Evolutionary conservation across 2,888 invertebrate genomes (phyloP), one percentile per base, ranked within the genome.

Genomic region (Pterobdella sp.): DNA sequence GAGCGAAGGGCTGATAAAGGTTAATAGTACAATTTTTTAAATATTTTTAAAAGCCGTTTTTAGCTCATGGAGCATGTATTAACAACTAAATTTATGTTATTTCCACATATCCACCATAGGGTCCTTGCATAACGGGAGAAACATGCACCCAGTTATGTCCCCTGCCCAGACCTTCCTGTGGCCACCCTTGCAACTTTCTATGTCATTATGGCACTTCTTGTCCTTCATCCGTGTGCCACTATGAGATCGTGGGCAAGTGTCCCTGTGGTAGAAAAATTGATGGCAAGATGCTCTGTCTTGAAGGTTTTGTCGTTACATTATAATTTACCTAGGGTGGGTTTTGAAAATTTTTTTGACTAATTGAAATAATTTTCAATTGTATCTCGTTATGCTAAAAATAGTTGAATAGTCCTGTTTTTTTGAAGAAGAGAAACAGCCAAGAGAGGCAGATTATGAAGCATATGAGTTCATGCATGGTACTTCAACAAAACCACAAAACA

Each of bases 121-220:
- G 75, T n/a, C 65, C 72, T 3, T 87, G 82, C 77, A 72, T 80
- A 64, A 78, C 76, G 3, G 80, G 79, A n/a, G 81, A 78, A 0
- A 78, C 79, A 60, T 96, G 95, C 82, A 87, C 85, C 1, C 94
- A 94, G 81, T 90, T 90, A 22, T 97, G 96, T 82, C 85, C 86
- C 0, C 87, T 86, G 78, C 86, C 87, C 1, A 85, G 92, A 0
- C 80, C 85, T 0, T 82, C 85, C 49, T 97, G 97, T 84, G 91
- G 90, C 0, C 96, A 97, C 84, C 87, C 89, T 36, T 97, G 96
- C 84, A 89, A 88, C 56, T 89, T 89, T 1, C 87, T 89, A 0
- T 96, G 95, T 81, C 95, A 95, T 82, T 87, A 88, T 75, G 87
- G 87, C 1, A 76, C 86, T 1, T 73, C 75, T 22, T 92, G 92